Evolutionary conservation across 2,888 invertebrate genomes (phyloP), one percentile per base, ranked within the genome.

Genomic region (Melanostoma mellinum): DNA sequence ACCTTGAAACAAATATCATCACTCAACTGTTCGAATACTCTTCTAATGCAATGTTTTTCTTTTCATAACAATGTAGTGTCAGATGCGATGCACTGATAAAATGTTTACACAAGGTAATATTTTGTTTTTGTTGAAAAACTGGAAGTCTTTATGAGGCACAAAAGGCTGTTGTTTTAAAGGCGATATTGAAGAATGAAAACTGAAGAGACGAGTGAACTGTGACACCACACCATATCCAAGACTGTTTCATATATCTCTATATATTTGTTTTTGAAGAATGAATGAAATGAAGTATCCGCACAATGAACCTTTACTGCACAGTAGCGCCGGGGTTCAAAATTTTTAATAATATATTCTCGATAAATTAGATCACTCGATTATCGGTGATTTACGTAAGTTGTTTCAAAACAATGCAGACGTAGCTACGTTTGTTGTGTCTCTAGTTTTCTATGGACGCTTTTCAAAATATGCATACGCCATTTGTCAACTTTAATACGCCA

Each of bases 401-500:
- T 63, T 71, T 52, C 8, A 58, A 46, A 36, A 50, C 52, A 50
- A 50, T 9, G 36, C 3, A 33, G 5, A 58, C 32, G 20, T n/a
- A 46, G 36, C n/a, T 42, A 50, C 53, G 6, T 48, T 61, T 61
- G 61, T 50, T 44, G 38, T 72, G 63, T 35, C 63, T 60, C 9
- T 56, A 32, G 32, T 60, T 67, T 71, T 55, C 10, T 53, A 67
- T 58, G 38, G 77, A 77, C 76, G 71, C 36, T 63, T 8, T 10
- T 58, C 10, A 32, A 61, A 60, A 38, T 71, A 53, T 67, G 42
- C 48, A 56, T 79, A 76, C 76, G 68, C 79, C 79, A 69, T 79
- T 60, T 75, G 65, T 67, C 56, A 58, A 75, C 30, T 55, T 30
- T 42, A 58, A 6, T 30, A 67, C 80, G 71, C 81, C 81, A 81